Evolutionary conservation across 2,113 vertebrate species (phyloP).

Genomic region (Ginglymostoma cirratum): DNA sequence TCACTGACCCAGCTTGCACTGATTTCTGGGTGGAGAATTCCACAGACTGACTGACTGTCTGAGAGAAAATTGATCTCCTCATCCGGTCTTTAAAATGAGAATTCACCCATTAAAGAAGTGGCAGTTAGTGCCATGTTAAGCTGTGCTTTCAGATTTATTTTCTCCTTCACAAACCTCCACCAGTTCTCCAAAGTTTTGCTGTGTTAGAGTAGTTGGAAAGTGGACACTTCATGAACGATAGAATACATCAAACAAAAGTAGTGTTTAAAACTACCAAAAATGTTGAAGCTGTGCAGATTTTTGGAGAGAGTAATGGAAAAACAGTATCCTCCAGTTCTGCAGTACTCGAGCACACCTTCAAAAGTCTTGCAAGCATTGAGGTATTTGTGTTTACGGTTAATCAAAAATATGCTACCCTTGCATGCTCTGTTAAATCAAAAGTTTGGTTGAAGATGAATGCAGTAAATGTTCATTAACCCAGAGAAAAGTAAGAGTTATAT

Average conservation of each 20-base stretch:
- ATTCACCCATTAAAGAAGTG: not conserved
- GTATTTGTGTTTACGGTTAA: not conserved
- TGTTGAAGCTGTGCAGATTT: not conserved
- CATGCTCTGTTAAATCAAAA: not conserved
- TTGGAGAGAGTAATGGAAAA: not conserved
- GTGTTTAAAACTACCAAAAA: not conserved
- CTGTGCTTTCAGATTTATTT: not conserved
- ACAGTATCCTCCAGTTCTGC: not conserved
- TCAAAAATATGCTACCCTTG: not conserved
- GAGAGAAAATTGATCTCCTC: too few species aligned
- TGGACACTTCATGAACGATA: not conserved
- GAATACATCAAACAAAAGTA: not conserved
- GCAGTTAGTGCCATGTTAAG: not conserved
- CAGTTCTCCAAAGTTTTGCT: not conserved
- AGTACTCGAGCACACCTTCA: not conserved
- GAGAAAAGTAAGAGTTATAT: not conserved
- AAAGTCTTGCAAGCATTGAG: not conserved
- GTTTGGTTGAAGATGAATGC: not conserved
- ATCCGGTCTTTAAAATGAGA: too few species aligned
- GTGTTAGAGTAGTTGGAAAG: not conserved
- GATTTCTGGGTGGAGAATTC: too few species aligned
- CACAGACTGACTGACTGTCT: too few species aligned
- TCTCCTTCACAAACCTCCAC: not conserved
- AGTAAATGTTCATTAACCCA: not conserved
- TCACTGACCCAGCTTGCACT: too few species aligned